Base-by-base conservation (phyloP, 2,797 vertebrate species). In the Betta splendens region DNA sequence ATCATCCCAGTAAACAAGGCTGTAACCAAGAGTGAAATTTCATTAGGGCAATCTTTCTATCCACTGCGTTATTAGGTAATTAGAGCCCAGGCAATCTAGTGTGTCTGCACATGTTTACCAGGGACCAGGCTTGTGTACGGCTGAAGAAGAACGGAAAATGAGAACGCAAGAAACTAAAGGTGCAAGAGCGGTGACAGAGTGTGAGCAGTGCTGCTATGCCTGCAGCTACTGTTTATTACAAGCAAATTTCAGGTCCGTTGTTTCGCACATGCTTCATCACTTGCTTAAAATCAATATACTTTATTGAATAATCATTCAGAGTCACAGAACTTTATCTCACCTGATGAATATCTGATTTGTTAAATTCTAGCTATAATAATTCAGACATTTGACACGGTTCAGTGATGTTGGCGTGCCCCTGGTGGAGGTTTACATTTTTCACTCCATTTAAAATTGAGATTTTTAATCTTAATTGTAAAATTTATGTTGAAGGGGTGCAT, bases 21-120 rank as follows among this genome's bases (percentile, higher is more conserved):
- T 52, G 22, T 44, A 64, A 76, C 59, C 66, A 29, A 50, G 70
- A 63, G 64, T 46, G 56, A 77, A 37, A 53, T 64, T 68, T 48
- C 31, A 58, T 59, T 56, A 23, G 21, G 47, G 61, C 39, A 73
- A 3, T 53, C 42, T 62, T 56, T 64, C 11, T 40, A 22, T 26
- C 26, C 37, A 10, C 25, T 62, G 51, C 70, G 31, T 40, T 60
- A 65, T 29, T 49, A 43, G 37, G 10, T 69, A 66, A 53, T 61
- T 47, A 51, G 12, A 60, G 23, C 26, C 7, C 23, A 22, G 25
- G 15, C 11, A 47, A 52, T 50, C 13, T 28, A 3, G 7, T 45
- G 11, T 55, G 17, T 61, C 42, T 48, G 0, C 22, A 21, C 3
- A 0, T 47, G 58, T 44, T 38, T 32, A 49, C 42, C 20, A 31